phyloP scores from a whole-genome alignment of 2,888 invertebrate species.

The Trichopoda pennipes region DNA sequence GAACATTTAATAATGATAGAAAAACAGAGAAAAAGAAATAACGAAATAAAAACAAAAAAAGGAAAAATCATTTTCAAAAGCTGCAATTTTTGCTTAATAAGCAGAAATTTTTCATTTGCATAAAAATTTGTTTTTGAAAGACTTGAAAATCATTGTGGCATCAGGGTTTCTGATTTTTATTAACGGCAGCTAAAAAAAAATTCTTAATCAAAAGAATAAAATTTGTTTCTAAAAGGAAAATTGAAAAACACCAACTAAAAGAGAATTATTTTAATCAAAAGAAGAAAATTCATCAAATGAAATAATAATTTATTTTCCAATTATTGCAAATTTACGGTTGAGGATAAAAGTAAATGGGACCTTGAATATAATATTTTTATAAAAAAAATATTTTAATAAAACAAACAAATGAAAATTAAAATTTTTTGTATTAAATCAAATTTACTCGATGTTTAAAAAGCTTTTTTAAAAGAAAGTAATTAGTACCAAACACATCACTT shows the following conservation, averaged over 20 bases:
- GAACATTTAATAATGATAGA: conserved; percentile 6
- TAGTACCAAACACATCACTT: too few relatives aligned
- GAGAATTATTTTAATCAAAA: conserved; percentile 34
- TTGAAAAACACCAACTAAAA: conserved; percentile 10
- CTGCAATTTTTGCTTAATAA: conserved; percentile 70
- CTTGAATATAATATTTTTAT: too few relatives aligned
- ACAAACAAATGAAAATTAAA: too few relatives aligned
- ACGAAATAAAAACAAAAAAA: neutral
- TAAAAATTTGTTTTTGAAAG: conserved; percentile 55
- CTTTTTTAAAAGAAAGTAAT: too few relatives aligned
- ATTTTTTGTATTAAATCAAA: too few relatives aligned
- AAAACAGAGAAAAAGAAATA: too few relatives aligned
- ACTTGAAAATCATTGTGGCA: conserved; percentile 24
- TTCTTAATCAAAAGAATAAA: conserved; percentile 41
- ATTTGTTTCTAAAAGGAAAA: neutral
- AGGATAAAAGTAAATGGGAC: neutral
- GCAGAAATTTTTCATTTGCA: conserved; percentile 71
- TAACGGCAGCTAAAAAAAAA: conserved; percentile 11
- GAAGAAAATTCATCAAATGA: conserved; percentile 42
- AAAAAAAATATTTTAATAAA: too few relatives aligned
- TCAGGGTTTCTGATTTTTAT: conserved; percentile 26
- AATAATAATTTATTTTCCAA: conserved; percentile 63
- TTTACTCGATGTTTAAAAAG: too few relatives aligned
- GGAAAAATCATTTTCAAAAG: conserved; percentile 42
- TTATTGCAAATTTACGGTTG: conserved; percentile 9